Conservation (phyloP, 1,140 invertebrate genomes). For the Cepaea nemoralis region DNA sequence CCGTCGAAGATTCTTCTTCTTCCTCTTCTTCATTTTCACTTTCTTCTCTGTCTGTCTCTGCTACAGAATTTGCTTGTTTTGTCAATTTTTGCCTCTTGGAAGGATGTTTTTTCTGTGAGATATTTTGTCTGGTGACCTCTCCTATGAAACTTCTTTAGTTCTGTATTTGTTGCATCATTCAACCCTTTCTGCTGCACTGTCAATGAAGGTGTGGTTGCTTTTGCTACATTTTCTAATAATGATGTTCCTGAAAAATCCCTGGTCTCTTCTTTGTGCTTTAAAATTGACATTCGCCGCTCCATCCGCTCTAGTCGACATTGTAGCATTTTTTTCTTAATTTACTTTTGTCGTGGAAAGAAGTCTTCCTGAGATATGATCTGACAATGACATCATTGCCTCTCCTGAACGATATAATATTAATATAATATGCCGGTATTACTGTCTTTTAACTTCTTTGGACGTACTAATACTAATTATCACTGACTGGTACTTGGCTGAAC, state of each 20-base stretch:
- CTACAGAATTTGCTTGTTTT: conserved; percentile 5
- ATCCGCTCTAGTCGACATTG: conserved; percentile 42
- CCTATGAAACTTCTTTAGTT: not conserved
- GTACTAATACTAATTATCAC: no score
- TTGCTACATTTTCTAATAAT: not conserved
- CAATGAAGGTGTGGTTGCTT: not conserved
- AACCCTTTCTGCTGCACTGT: conserved; percentile 2
- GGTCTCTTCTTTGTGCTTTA: conserved; percentile 40
- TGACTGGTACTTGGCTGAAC: no score
- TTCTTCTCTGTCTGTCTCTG: conserved; percentile 12
- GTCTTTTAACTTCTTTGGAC: no score
- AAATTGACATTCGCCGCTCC: conserved; percentile 38
- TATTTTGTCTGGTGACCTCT: conserved; percentile 20
- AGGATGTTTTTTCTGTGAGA: conserved; percentile 25
- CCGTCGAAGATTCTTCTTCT: not conserved
- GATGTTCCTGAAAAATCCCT: conserved; percentile 14
- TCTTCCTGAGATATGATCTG: no score
- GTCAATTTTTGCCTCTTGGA: conserved; percentile 15
- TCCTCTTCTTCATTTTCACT: conserved; percentile 22
- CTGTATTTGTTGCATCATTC: conserved; percentile 18
- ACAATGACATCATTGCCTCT: no score
- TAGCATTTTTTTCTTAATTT: no score
- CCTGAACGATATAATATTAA: no score
- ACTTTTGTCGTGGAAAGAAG: no score
- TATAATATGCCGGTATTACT: no score